These are phyloP conservation scores for Acomys russatus DNA, from an alignment of 2,797 vertebrate species.

Conservation along the genomic window DNA sequence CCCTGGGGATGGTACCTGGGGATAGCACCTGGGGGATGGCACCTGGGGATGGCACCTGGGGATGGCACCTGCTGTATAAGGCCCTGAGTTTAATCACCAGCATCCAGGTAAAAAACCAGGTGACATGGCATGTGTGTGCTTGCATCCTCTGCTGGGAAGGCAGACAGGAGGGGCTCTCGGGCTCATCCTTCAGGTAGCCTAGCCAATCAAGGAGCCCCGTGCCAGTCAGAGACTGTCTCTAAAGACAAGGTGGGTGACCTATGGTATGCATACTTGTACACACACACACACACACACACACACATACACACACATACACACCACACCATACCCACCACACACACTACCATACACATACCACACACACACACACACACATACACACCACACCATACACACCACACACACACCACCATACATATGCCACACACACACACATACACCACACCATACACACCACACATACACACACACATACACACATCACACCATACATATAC, in stretches of 20 bases:
- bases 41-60: no score
- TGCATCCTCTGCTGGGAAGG: not conserved
- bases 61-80: not conserved
- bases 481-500: not conserved
- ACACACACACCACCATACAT: not conserved
- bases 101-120: not conserved
- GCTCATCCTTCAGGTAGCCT: not conserved
- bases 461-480: not conserved
- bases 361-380: not conserved
- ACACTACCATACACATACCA: not conserved
- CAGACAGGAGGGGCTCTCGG: not conserved
- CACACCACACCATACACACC: not conserved
- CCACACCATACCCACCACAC: not conserved
- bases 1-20: no score
- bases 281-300: not conserved
- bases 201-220: not conserved
- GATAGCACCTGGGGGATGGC: no score
- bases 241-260: not conserved
- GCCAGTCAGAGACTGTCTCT: not conserved
- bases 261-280: not conserved
- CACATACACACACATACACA: not conserved
- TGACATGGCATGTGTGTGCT: not conserved
- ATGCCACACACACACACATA: not conserved
- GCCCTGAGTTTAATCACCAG: not conserved
- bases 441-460: not conserved